phyloP scores from a whole-genome alignment of 2,888 invertebrate species.

The Noctua janthe region DNA sequence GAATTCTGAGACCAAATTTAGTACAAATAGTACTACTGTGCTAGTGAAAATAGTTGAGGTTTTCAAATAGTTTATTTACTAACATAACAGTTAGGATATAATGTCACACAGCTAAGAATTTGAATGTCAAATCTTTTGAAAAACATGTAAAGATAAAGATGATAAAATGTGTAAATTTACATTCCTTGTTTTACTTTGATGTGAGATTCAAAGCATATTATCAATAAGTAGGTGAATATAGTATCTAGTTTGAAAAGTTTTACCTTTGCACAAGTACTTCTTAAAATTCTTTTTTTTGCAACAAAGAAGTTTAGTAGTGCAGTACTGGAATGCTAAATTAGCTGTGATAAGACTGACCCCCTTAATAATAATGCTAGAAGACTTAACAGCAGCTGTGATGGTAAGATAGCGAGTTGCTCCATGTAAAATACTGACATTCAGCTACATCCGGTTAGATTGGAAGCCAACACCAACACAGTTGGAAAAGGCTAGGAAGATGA shows the following conservation, averaged over 20 bases:
- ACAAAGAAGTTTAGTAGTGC: background rate
- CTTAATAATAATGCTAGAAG: background rate
- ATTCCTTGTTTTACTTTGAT: slow-evolving; percentile 4
- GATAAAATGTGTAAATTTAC: slow-evolving; percentile 27
- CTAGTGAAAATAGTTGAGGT: slow-evolving; percentile 4
- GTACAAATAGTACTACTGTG: background rate
- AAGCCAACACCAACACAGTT: background rate
- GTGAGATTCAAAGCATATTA: slow-evolving; percentile 1
- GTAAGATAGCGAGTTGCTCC: background rate
- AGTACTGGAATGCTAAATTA: background rate
- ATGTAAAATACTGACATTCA: background rate
- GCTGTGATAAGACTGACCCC: background rate
- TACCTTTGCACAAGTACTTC: background rate
- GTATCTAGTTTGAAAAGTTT: slow-evolving; percentile 6
- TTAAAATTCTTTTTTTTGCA: background rate
- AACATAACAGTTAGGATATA: slow-evolving; percentile 28
- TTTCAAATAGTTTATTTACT: slow-evolving; percentile 52
- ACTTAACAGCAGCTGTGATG: too few relatives aligned
- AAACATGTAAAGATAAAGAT: slow-evolving; percentile 18
- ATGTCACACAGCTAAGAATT: background rate
- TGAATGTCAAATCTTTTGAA: background rate
- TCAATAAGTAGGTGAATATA: background rate
- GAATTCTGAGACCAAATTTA: slow-evolving; percentile 6
- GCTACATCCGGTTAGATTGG: background rate
- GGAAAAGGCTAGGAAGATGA: background rate